Base-by-base conservation (phyloP, 2,797 vertebrate species). In the Pseudochaenichthys georgianus region DNA sequence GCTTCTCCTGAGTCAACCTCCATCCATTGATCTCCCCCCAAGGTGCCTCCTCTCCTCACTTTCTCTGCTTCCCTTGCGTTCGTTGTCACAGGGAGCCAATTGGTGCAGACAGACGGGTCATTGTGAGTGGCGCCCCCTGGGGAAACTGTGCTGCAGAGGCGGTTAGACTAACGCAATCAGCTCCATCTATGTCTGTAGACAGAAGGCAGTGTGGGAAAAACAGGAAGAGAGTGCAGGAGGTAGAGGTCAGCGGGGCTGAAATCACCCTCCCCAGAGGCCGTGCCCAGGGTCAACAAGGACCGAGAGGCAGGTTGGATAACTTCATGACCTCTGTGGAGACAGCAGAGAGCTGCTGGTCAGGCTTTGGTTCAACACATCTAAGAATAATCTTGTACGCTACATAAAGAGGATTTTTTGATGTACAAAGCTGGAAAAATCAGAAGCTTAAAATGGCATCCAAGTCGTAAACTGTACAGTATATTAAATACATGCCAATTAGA, bases 1-100 rank as follows among this genome's bases (percentile, higher is more conserved):
- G 94, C 91, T 95, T 94, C 92, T 94, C 93, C 92, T 92, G 86
- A 87, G 80, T 86, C 82, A 75, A 87, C 81, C 46, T 90, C 73
- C 85, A 58, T 78, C 57, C 84, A 89, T 91, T 84, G 87, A 91
- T 91, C 82, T 38, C 61, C 48, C 70, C 74, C 63, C 50, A 78
- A 88, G 86, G 88, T 89, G 84, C 82, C 75, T 88, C 77, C 68
- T 68, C 68, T 61, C 75, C 57, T 55, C 51, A 13, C 64, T 71
- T 70, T 16, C 83, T 80, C 89, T 61, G 17, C 69, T 85, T 80
- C 81, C 67, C 65, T 42, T 3, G 78, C 63, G 54, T 77, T 72
- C 31, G 73, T 79, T 69, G 66, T 78, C 75, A 65, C 80, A 53
- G 59, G 64, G 50, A 70, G 68, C 47, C 70, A 28, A 19, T 82